Percentiles rank a stretch among this genome's conserved stretches.
Evolutionary conservation across 2,888 invertebrate genomes (phyloP).

Genomic region (Glaucopsyche alexis): DNA sequence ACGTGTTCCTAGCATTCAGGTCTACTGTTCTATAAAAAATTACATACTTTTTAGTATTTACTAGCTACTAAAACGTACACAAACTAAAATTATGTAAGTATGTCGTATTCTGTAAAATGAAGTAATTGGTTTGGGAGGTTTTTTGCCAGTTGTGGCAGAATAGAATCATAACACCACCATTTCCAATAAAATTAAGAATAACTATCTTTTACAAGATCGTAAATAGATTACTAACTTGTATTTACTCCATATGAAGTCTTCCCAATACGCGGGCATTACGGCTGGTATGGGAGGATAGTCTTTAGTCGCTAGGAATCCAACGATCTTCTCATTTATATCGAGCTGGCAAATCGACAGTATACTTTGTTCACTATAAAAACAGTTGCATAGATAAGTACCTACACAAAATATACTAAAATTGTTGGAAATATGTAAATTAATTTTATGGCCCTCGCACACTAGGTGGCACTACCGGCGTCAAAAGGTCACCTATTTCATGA

Average conservation of each 20-base stretch:
- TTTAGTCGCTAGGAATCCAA: slow-evolving; percentile 60
- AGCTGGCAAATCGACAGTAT: slow-evolving; percentile 72
- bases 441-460: too few relatives aligned
- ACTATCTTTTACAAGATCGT: too few relatives aligned
- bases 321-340: slow-evolving; percentile 51
- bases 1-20: slow-evolving; percentile 74
- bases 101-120: too few relatives aligned
- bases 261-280: slow-evolving; percentile 78
- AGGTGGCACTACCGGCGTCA: too few relatives aligned
- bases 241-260: slow-evolving; percentile 76
- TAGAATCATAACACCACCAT: too few relatives aligned
- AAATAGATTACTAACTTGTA: slow-evolving; percentile 63
- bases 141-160: too few relatives aligned
- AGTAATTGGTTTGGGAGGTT: too few relatives aligned
- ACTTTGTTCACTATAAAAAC: slow-evolving; percentile 69
- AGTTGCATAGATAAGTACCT: background rate
- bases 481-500: too few relatives aligned
- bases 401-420: background rate
- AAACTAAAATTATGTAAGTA: too few relatives aligned
- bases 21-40: slow-evolving; percentile 62
- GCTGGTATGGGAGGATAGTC: slow-evolving; percentile 79
- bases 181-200: too few relatives aligned
- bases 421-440: slow-evolving; percentile 22
- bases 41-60: too few relatives aligned
- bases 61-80: too few relatives aligned